Evolutionary conservation across 2,888 invertebrate genomes (phyloP), one percentile per base, ranked within the genome.

Genomic region (Teleiodes luculella): DNA sequence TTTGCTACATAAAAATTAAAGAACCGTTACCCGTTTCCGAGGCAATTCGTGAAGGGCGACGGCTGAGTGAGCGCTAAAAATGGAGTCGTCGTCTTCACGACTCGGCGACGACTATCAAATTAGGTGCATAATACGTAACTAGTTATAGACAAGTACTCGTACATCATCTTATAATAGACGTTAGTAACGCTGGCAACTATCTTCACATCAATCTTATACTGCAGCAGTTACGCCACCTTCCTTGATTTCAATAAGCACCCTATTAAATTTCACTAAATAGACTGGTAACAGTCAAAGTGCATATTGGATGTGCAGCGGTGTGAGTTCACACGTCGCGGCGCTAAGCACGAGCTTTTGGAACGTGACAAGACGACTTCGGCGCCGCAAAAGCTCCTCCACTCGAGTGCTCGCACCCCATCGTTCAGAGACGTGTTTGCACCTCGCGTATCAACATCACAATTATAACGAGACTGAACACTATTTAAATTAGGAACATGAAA

Each of bases 341-440:
- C 53, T 47, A 53, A 53, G 53, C 46, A 47, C 20, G 46, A 46
- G 31, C 46, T 46, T 46, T 31, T 24, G 47, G 41, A n/a, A 50
- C 52, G 48, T 52, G 54, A 43, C 46, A 10, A 46, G 31, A 48
- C 55, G 52, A 50, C 57, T 55, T 53, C 52, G 37, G 56, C 51
- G 55, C 51, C 56, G 53, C 52, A 48, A 60, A n/a, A 6, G 7
- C 13, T 14, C 13, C 54, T 51, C 20, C 36, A 45, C 37, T 41
- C 43, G 31, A 57, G 54, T 54, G 51, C 35, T 24, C 37, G 53
- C 52, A 52, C 33, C 49, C 50, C 57, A 53, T 57, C 57, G 56
- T 53, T 57, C 56, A 49, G 35, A 56, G 51, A 52, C 28, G 54
- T 63, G 54, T 60, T 59, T 59, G 59, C 54, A 47, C 47, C 53